Evolutionary conservation across 2,113 vertebrate genomes (phyloP).

Genomic region (Eudorcas thomsonii): DNA sequence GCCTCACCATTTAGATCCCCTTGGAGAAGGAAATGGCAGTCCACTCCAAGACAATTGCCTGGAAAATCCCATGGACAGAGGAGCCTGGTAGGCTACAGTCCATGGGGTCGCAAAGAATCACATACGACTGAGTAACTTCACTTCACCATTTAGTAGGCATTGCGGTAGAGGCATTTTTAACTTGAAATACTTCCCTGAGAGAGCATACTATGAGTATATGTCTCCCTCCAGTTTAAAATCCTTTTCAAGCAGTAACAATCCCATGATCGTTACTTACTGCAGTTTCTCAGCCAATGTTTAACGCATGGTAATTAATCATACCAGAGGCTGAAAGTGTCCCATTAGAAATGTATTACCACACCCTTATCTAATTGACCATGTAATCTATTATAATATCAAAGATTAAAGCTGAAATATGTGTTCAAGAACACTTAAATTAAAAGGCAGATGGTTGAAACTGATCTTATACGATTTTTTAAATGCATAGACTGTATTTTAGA

Average conservation of each 20-base stretch:
- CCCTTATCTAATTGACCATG: constrained; percentile 57
- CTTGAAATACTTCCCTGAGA: neutral
- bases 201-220: neutral
- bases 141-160: neutral
- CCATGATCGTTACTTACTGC: constrained; percentile 3
- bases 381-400: constrained; percentile 61
- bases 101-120: no score
- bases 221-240: neutral
- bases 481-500: neutral
- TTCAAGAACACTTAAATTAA: constrained; percentile 16
- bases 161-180: neutral
- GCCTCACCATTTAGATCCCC: neutral
- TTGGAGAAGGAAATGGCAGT: no score
- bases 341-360: constrained; percentile 62
- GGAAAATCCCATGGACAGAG: no score
- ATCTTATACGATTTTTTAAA: neutral
- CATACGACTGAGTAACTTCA: no score
- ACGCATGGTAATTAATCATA: constrained; percentile 56
- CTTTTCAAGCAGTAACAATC: constrained; percentile 34
- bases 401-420: constrained; percentile 39
- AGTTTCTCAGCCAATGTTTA: constrained; percentile 52
- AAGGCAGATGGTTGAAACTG: neutral
- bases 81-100: no score
- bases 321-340: constrained; percentile 9
- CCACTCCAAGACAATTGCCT: no score